Base-by-base conservation (phyloP, 2,888 invertebrate genomes). In the Andricus curvator region DNA sequence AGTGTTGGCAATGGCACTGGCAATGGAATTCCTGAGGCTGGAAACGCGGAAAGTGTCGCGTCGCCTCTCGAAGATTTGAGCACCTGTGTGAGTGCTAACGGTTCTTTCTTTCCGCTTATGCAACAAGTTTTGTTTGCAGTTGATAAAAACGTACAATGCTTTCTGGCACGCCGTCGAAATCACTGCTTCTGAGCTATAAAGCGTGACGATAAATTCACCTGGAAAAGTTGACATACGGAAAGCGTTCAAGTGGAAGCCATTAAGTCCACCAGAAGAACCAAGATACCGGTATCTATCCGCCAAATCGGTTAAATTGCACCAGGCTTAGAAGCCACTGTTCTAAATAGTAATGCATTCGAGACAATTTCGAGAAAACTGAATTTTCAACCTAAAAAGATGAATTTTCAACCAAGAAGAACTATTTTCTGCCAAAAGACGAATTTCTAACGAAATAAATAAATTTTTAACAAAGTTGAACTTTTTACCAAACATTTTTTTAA, bases 221-320 rank as follows among this genome's bases (percentile, higher is more conserved):
- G 33, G 84, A 48, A 67, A 56, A 56, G 51, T 56, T 74, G 74
- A 87, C 85, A 84, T 83, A 83, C 85, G 85, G 85, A 84, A 84
- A 85, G 88, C 85, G 86, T 84, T 84, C 85, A 86, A 85, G 80
- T 85, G 84, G 84, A 80, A 33, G 85, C 84, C 84, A 86, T 88
- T 86, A 86, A 84, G 84, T 66, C 80, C 68, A 80, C 83, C 82
- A 81, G 79, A 79, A 79, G 83, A 83, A 79, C 78, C 67, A 64
- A 78, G 74, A 78, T 80, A 70, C 77, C 65, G 65, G 78, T 48
- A 77, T 74, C 51, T 65, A 41, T 66, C 37, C 65, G 77, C 74
- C 29, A 80, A 74, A n/a, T 67, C 64, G 62, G 25, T 44, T 4
- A 65, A 77, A 80, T 48, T 51, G 51, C 70, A 70, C 29, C 29